Evolutionary conservation across 2,888 invertebrate genomes (phyloP), one percentile per base, ranked within the genome.

Genomic region (Caenorhabditis zanzibari): DNA sequence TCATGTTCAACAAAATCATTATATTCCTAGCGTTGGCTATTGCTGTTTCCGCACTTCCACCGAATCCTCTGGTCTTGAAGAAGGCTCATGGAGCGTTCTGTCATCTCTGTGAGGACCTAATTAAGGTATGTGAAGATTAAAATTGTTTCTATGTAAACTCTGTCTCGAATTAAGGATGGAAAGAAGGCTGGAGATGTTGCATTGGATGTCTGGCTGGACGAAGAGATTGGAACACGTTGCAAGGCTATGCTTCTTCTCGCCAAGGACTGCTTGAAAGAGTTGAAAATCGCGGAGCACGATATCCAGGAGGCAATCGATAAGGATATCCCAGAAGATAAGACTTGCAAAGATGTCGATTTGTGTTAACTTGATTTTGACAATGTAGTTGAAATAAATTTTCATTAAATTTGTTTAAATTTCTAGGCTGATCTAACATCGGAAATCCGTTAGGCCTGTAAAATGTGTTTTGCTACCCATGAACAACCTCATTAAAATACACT

Each of bases 21-120:
- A 10, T 56, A 32, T 14, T 74, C 28, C 22, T 68, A 0, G 16
- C 54, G 6, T 4, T 61, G n/a, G 44, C 49, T 0, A 7, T 66
- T 2, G 12, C 35, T 1, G 35, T 38, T 7, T 22, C 32, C 12
- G 69, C 49, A 19, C 41, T 54, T 22, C 77, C 68, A 5, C 35
- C 61, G 12, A 61, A 26, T 3, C 77, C 77, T 54, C n/a, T 54
- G 14, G 61, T 69, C 14, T 28, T 69, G 24, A 77, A 77, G 38
- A 77, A 77, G 32, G 49, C 77, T 32, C 77, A 77, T 54, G 77
- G 77, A 63, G 77, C 77, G 44, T 77, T 77, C 54, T 77, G 77
- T 41, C 76, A 77, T 61, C 76, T 77, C n/a, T 77, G 76, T 16
- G 76, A 77, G 32, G 76, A 77, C 41, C 61, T 77, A 1, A 77